These are phyloP conservation scores for Microcebus jonahi DNA, from an alignment of 2,113 vertebrate species.

Conservation along the genomic window DNA sequence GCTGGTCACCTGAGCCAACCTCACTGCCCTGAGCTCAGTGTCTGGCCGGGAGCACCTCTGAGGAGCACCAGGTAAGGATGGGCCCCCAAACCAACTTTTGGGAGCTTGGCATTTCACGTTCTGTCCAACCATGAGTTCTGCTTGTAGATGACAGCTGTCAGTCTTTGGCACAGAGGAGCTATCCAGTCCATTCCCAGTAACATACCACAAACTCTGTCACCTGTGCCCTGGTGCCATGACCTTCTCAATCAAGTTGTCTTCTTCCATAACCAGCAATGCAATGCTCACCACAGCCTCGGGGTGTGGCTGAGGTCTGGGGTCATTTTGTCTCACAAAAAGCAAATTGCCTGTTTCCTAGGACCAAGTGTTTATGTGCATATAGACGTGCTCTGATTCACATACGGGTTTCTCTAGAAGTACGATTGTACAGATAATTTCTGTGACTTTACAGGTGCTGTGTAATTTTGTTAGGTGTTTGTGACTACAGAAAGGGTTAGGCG, in stretches of 20 bases:
- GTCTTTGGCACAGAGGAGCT: rapidly evolving
- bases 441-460: rapidly evolving
- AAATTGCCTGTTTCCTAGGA: too few species aligned
- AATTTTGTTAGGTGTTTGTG: neutral
- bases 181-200: rapidly evolving
- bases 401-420: neutral
- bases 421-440: neutral
- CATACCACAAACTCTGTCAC: rapidly evolving
- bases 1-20: rapidly evolving
- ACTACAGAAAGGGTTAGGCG: neutral
- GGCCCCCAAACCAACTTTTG: rapidly evolving
- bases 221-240: too few species aligned
- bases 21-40: neutral
- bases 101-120: rapidly evolving
- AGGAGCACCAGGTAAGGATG: rapidly evolving
- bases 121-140: too few species aligned
- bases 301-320: rapidly evolving
- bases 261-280: rapidly evolving
- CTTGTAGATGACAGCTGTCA: rapidly evolving
- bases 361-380: neutral
- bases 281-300: rapidly evolving
- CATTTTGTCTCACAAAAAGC: neutral
- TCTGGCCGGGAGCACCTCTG: rapidly evolving
- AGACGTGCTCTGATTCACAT: too few species aligned
- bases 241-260: rapidly evolving